phyloP scores from a whole-genome alignment of 1,140 invertebrate species.

The Drosophila pectinifera region DNA sequence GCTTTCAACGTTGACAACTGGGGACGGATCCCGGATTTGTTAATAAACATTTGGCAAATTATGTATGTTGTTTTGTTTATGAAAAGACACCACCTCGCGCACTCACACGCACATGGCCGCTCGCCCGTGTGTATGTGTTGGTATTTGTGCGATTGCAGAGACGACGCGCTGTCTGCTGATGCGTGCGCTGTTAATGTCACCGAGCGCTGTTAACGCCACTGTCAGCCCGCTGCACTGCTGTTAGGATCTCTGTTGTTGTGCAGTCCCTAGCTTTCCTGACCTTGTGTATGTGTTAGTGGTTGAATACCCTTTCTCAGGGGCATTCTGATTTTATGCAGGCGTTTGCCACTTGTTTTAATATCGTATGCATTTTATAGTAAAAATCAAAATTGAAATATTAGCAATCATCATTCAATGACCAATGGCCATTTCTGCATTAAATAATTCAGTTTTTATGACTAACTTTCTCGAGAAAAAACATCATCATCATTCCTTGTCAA shows the following conservation, averaged over 20 bases:
- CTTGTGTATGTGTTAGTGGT: background rate
- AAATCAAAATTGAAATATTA: too few relatives aligned
- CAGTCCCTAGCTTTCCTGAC: background rate
- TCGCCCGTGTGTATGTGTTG: background rate
- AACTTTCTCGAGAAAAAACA: too few relatives aligned
- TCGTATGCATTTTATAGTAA: too few relatives aligned
- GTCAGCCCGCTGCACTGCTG: conserved; percentile 4
- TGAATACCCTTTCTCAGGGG: background rate
- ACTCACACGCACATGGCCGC: conserved; percentile 14
- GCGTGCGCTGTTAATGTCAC: conserved; percentile 32
- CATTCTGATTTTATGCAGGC: background rate
- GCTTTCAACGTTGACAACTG: background rate
- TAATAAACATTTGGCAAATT: conserved; percentile 24
- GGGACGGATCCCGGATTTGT: conserved; percentile 6
- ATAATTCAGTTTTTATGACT: too few relatives aligned
- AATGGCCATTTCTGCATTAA: too few relatives aligned
- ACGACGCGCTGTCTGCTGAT: conserved; percentile 47
- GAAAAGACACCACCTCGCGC: conserved; percentile 14
- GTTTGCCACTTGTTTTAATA: background rate
- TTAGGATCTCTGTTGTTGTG: background rate
- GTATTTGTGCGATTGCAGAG: conserved; percentile 38
- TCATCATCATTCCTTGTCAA: too few relatives aligned
- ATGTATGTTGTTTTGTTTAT: conserved; percentile 47
- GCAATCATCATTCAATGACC: too few relatives aligned
- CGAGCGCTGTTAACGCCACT: background rate